These are phyloP conservation scores for Telenomus remus DNA, from an alignment of 1,140 invertebrate species.

Conservation along the genomic window DNA sequence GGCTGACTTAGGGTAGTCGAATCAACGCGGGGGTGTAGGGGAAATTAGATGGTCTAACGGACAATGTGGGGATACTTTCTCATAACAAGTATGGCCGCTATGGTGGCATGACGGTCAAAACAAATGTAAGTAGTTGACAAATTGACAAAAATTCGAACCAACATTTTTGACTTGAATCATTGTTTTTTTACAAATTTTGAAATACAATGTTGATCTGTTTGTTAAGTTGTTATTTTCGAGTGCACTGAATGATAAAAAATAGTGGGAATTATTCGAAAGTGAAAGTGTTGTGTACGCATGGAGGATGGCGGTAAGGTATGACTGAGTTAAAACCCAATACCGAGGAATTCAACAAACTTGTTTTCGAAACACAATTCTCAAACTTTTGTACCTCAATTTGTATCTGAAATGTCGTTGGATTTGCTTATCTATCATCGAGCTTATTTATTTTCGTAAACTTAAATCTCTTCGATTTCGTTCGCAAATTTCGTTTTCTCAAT, in stretches of 20 bases:
- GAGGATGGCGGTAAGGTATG: background rate
- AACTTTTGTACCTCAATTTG: too few relatives aligned
- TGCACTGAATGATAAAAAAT: slow-evolving; percentile 7
- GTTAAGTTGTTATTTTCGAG: background rate
- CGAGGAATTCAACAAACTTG: background rate
- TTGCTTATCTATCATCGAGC: too few relatives aligned
- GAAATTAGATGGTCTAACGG: slow-evolving; percentile 73
- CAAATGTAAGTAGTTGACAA: slow-evolving; percentile 72
- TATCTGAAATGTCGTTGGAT: too few relatives aligned
- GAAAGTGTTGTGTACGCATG: slow-evolving; percentile 11
- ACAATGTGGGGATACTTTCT: slow-evolving; percentile 76
- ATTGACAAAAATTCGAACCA: slow-evolving; percentile 5
- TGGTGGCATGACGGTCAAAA: slow-evolving; percentile 75
- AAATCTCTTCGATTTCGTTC: background rate
- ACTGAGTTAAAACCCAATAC: background rate
- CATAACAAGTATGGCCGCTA: slow-evolving; percentile 77
- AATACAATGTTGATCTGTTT: too few relatives aligned
- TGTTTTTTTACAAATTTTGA: too few relatives aligned
- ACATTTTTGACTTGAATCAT: too few relatives aligned
- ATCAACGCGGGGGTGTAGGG: slow-evolving; percentile 71
- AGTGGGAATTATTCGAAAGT: slow-evolving; percentile 6
- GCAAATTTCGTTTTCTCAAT: slow-evolving; percentile 8
- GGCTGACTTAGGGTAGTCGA: slow-evolving; percentile 66
- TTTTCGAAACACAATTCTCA: too few relatives aligned
- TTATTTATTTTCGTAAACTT: background rate